Evolutionary conservation across 2,113 vertebrate species (phyloP).

Genomic region (Edolisoma coerulescens): DNA sequence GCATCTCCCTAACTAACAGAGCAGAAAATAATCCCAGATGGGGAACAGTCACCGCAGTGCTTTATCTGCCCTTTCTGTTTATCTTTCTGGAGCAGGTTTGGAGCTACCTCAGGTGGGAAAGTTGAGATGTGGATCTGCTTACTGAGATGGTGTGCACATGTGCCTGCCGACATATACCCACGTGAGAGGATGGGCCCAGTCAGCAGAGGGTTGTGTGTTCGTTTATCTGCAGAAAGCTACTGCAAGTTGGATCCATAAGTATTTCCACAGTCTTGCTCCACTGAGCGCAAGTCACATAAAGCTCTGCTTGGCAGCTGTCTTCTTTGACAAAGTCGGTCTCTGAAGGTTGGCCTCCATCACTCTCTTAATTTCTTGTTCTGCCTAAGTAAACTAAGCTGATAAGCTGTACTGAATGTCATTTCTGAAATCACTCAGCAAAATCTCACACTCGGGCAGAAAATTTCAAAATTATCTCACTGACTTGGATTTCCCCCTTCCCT

Average conservation of each 20-base stretch:
- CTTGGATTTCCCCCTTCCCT: not conserved
- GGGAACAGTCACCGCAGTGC: not conserved
- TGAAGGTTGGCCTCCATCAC: not conserved
- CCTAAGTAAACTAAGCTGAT: conserved; percentile 26
- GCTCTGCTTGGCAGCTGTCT: conserved; percentile 27
- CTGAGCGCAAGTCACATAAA: not conserved
- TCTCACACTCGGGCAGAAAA: not conserved
- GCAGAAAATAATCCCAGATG: not conserved
- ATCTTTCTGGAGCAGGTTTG: not conserved
- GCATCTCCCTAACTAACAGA: not conserved
- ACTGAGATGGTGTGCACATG: accelerated
- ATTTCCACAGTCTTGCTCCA: conserved; percentile 4
- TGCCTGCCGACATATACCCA: not conserved
- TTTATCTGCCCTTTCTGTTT: not conserved
- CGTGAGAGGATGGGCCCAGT: accelerated
- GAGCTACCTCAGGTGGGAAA: not conserved
- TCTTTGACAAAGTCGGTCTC: conserved; percentile 28
- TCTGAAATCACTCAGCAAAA: not conserved
- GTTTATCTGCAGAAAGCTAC: not conserved
- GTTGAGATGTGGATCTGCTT: not conserved
- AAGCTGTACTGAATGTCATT: not conserved
- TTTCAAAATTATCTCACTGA: not conserved
- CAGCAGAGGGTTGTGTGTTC: not conserved
- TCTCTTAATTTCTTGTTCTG: conserved; percentile 10
- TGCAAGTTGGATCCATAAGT: not conserved